These are phyloP conservation scores for Dicentrarchus labrax DNA, from an alignment of 2,113 vertebrate species.

Conservation along the genomic window DNA sequence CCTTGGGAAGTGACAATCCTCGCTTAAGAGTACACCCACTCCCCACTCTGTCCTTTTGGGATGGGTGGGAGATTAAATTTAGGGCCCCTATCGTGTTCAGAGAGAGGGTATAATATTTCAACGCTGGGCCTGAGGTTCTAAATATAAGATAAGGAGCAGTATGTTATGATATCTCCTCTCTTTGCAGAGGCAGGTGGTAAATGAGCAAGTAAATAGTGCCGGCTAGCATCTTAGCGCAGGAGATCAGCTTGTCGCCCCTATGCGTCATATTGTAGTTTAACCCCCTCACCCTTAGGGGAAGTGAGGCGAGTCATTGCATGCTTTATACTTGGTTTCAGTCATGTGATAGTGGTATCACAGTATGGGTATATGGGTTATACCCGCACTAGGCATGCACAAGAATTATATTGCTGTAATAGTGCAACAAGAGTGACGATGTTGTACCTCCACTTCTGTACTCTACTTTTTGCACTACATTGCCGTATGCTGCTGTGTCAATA, in stretches of 20 bases:
- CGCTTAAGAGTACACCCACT: slow-evolving; percentile 53
- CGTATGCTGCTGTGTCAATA: no score
- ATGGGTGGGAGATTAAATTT: slow-evolving; percentile 86
- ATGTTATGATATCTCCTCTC: slow-evolving; percentile 90
- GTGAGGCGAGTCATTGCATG: slow-evolving; percentile 53
- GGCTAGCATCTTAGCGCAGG: slow-evolving; percentile 69
- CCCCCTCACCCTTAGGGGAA: slow-evolving; percentile 16
- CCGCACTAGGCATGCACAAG: neutral
- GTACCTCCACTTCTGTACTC: no score
- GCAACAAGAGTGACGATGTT: slow-evolving; percentile 4
- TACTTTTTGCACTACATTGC: no score
- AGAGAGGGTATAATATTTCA: slow-evolving; percentile 92
- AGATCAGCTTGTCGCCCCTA: slow-evolving; percentile 48
- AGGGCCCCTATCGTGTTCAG: slow-evolving; percentile 87
- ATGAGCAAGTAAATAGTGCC: slow-evolving; percentile 84
- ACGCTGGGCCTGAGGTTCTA: slow-evolving; percentile 85
- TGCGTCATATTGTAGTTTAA: slow-evolving; percentile 77
- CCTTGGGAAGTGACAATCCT: slow-evolving; percentile 49
- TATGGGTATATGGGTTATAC: neutral
- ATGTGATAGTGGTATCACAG: slow-evolving; percentile 42
- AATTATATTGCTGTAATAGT: slow-evolving; percentile 33
- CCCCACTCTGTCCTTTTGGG: slow-evolving; percentile 83
- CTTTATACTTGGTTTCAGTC: slow-evolving; percentile 71
- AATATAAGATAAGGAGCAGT: slow-evolving; percentile 89
- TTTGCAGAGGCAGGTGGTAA: slow-evolving; percentile 86